A percentile compares a stretch with the other conserved stretches of the same genome.
Conservation (phyloP, 2,888 invertebrate species). For the Patella depressa region DNA sequence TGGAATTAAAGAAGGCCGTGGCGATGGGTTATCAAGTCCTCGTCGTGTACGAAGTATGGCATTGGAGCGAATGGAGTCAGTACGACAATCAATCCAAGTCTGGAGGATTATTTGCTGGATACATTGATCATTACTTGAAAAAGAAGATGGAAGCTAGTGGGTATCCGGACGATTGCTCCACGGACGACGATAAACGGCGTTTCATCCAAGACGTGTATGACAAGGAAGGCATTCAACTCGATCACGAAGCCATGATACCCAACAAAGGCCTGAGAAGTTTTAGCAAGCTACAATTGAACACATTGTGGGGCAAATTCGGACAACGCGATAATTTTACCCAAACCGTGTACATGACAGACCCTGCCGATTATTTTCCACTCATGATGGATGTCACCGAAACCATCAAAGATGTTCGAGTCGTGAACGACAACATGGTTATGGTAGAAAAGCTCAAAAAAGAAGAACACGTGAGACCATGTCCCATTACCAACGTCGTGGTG, state of each 20-base stretch:
- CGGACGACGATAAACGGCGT: not conserved
- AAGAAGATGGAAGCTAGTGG: conserved; percentile 1
- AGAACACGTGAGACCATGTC: not conserved
- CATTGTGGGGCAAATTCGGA: not conserved
- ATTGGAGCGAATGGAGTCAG: not conserved
- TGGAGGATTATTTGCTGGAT: not conserved
- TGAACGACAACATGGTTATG: not conserved
- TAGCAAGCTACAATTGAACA: not conserved
- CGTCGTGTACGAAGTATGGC: not conserved
- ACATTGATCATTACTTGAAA: not conserved
- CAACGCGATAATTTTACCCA: not conserved
- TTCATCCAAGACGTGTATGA: not conserved
- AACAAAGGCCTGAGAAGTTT: not conserved
- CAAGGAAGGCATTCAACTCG: not conserved
- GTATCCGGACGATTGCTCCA: not conserved
- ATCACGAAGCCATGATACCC: not conserved
- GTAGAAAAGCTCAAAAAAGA: not conserved
- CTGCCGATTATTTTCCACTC: not conserved
- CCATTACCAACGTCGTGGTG: not conserved
- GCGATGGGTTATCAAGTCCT: not conserved
- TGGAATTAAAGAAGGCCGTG: not conserved
- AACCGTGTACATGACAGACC: not conserved
- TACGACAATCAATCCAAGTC: not conserved
- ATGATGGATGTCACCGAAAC: not conserved
- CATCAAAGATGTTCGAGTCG: not conserved